Evolutionary conservation across 1,140 invertebrate species (phyloP).

Genomic region (Nomia melanderi): DNA sequence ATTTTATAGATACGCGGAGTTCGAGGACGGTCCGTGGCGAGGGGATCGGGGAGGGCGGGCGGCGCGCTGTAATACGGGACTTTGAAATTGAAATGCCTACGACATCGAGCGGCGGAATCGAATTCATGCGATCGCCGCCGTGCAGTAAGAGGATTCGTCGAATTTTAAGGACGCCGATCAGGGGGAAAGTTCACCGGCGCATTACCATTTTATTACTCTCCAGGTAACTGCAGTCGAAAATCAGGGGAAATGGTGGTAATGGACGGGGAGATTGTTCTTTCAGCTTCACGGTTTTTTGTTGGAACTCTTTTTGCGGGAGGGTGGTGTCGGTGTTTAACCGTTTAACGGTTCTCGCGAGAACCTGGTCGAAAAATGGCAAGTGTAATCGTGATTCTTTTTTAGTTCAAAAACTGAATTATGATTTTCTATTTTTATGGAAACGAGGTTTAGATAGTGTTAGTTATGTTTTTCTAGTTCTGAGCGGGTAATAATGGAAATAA

Average conservation of each 20-base stretch:
- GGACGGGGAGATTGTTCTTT: not conserved
- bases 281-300: too few species aligned
- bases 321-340: too few species aligned
- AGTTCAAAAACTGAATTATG: too few species aligned
- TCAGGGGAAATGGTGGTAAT: not conserved
- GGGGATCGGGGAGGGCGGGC: not conserved
- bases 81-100: constrained; percentile 34
- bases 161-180: not conserved
- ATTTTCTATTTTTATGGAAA: too few species aligned
- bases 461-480: too few species aligned
- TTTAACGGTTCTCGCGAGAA: too few species aligned
- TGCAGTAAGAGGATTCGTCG: not conserved
- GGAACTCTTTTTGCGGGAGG: too few species aligned
- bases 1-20: constrained; percentile 29
- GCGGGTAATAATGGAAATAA: too few species aligned
- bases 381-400: too few species aligned
- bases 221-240: not conserved
- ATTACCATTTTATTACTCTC: constrained; percentile 14
- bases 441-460: too few species aligned
- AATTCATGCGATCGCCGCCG: not conserved
- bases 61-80: constrained; percentile 1
- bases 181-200: not conserved
- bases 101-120: constrained; percentile 14
- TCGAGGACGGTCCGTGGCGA: not conserved
- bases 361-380: too few species aligned